These are phyloP conservation scores for Zosterops lateralis DNA, from an alignment of 2,113 vertebrate genomes.

Conservation along the genomic window DNA sequence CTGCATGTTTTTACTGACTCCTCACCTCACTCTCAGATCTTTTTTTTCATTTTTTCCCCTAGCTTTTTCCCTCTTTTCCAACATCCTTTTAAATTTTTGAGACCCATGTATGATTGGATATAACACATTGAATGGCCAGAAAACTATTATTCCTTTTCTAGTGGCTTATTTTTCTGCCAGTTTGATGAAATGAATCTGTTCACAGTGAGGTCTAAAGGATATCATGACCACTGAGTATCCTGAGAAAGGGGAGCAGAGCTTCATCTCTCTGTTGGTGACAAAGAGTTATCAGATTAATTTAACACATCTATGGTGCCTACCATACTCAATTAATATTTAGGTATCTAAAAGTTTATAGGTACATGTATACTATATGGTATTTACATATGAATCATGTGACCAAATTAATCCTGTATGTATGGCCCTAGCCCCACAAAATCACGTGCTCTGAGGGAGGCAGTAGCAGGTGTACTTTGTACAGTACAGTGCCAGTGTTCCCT, in stretches of 20 bases:
- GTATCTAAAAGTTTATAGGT: background rate
- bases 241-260: background rate
- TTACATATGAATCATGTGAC: background rate
- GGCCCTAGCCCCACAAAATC: background rate
- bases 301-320: background rate
- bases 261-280: background rate
- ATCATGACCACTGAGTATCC: background rate
- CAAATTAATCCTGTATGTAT: background rate
- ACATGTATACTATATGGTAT: fast-evolving
- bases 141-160: background rate
- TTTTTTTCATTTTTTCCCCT: background rate
- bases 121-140: background rate
- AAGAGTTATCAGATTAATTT: background rate
- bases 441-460: background rate
- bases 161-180: background rate
- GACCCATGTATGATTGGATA: fast-evolving
- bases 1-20: background rate
- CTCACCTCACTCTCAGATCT: background rate
- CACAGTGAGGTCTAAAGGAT: background rate
- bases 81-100: background rate
- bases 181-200: background rate
- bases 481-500: background rate
- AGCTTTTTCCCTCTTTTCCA: background rate
- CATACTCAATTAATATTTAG: background rate
- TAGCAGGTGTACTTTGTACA: too few relatives aligned